Evolutionary conservation across 2,888 invertebrate genomes (phyloP).

Genomic region (Heliconius sara): DNA sequence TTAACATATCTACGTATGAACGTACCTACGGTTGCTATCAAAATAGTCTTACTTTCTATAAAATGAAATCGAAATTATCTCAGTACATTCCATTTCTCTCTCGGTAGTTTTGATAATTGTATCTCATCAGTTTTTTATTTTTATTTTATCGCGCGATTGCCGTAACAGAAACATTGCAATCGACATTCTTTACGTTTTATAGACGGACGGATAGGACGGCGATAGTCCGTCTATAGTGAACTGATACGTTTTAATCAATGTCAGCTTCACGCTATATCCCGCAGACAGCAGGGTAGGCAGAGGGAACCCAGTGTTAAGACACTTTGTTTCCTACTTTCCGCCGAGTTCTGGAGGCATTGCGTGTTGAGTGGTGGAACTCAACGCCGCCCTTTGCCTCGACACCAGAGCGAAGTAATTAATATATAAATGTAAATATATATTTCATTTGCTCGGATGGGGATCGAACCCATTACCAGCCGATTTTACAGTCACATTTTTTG

Average conservation of each 20-base stretch:
- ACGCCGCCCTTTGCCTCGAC: no score
- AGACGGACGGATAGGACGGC: conserved; percentile 45
- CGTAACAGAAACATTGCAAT: conserved; percentile 59
- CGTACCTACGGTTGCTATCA: conserved; percentile 61
- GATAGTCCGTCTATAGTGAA: conserved; percentile 31
- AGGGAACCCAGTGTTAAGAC: no score
- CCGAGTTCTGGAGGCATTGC: no score
- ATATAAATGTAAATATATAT: no score
- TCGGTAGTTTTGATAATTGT: conserved; percentile 77
- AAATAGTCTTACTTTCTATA: conserved; percentile 82
- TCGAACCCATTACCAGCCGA: no score
- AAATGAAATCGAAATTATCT: conserved; percentile 83
- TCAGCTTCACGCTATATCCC: no score
- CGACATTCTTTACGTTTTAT: conserved; percentile 60
- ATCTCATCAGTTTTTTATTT: conserved; percentile 58
- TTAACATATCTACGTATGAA: conserved; percentile 54
- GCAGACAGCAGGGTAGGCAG: no score
- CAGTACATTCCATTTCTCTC: conserved; percentile 80
- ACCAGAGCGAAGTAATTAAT: no score
- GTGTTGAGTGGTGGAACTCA: no score
- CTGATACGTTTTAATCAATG: conserved; percentile 3
- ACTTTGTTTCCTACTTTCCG: no score
- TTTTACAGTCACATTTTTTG: no score
- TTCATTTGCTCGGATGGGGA: no score
- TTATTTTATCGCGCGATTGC: conserved; percentile 66